phyloP scores from a whole-genome alignment of 2,113 vertebrate species.

The Genyomyrus donnyi region DNA sequence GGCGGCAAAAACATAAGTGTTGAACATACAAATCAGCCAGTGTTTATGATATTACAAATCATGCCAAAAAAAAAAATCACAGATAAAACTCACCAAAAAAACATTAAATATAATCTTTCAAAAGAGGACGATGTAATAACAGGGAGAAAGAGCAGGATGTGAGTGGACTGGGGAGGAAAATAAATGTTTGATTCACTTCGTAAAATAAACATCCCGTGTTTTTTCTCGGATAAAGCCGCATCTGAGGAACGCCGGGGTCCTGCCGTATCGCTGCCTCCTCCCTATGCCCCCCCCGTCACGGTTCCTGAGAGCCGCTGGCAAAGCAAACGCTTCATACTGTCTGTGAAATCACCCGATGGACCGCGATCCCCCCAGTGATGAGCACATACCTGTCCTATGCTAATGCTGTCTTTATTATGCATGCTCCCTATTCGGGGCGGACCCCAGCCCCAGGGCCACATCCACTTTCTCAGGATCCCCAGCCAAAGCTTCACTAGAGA shows the following conservation, averaged over 20 bases:
- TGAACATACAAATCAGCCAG: background rate
- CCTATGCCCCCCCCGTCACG: background rate
- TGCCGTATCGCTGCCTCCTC: background rate
- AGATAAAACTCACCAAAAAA: background rate
- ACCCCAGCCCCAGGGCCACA: background rate
- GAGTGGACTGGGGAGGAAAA: background rate
- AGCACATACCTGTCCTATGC: background rate
- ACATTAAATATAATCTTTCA: background rate
- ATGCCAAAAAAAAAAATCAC: background rate
- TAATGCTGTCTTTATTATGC: background rate
- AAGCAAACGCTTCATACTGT: background rate
- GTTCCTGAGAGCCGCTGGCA: background rate
- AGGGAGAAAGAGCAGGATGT: background rate
- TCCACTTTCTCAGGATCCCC: background rate
- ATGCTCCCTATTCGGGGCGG: background rate
- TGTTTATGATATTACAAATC: background rate
- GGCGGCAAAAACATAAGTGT: background rate
- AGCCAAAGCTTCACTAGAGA: background rate
- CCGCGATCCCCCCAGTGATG: background rate
- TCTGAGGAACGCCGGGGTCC: background rate
- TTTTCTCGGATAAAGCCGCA: background rate
- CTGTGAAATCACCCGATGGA: background rate
- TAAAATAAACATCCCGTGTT: background rate
- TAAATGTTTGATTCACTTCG: background rate
- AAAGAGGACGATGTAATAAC: background rate